Evolutionary conservation across 2,888 invertebrate genomes (phyloP).

Genomic region (Aproaerema taeniolella): DNA sequence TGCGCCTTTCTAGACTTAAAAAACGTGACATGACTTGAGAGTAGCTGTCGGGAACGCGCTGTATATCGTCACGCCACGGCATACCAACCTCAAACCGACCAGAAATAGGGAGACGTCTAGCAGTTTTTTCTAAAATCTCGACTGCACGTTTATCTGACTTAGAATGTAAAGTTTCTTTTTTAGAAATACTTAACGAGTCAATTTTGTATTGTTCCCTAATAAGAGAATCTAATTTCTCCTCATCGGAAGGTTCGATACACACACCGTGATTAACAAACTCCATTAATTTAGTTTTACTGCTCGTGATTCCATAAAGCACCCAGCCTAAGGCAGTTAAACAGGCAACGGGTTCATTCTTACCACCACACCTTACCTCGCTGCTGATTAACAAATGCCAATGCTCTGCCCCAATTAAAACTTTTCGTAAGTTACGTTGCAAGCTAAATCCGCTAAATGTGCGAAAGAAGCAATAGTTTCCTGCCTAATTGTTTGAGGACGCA

Average conservation of each 20-base stretch:
- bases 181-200: neutral
- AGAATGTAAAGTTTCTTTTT: neutral
- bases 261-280: neutral
- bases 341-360: neutral
- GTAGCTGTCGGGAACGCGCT: neutral
- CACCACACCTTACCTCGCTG: neutral
- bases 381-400: neutral
- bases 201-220: neutral
- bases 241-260: too few relatives aligned
- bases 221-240: neutral
- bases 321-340: too few relatives aligned
- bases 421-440: neutral
- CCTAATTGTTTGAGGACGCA: neutral
- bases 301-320: neutral
- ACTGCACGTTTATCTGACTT: neutral
- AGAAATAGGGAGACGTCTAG: neutral
- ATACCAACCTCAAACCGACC: conserved; percentile 2
- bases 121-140: neutral
- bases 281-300: neutral
- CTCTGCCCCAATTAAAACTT: neutral
- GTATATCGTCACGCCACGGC: neutral
- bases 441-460: neutral
- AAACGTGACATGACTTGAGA: neutral
- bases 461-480: neutral
- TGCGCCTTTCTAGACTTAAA: too few relatives aligned